Evolutionary conservation across 2,113 vertebrate species (phyloP), one percentile per base, ranked within the genome.

Genomic region (Probosciger aterrimus): DNA sequence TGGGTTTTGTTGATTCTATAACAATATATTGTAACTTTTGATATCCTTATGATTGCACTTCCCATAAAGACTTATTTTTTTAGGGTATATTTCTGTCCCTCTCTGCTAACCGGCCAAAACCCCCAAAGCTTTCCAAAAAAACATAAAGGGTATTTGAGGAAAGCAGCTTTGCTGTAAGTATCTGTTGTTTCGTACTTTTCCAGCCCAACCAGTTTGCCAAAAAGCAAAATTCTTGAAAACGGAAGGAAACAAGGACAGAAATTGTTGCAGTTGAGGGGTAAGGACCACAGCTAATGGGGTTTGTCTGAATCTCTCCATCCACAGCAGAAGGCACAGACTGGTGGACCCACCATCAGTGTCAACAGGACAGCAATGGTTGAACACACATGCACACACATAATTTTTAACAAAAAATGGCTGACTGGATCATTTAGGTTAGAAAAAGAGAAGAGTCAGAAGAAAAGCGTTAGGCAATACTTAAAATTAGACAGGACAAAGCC

Each of bases 381-480:
- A 80, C 37, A 41, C 9, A 27, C 7, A 46, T 3, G 44, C 7
- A 41, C 4, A 20, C 5, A 7, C 0, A 3, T 1, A 3, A 17
- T 17, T 70, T 69, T 59, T 5, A 52, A 64, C 14, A 53, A 52
- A 37, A 80, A 60, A 47, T 0, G 5, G 20, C 11, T 19, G 31
- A 74, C 5, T 2, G 2, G 10, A 31, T 52, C 68, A 57, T 23
- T 84, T 27, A 63, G 13, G 47, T 67, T 31, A 63, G 46, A 33
- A 57, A 68, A 90, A 52, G 6, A n/a, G 11, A 46, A 30, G 30
- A 8, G 11, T 15, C 62, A 27, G 77, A 76, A 59, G 6, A 47
- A 52, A 68, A 80, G 30, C 1, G 4, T 25, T 28, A 17, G 33
- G 28, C 1, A 19, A 27, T 31, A 63, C 18, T 83, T 68, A 47